Evolutionary conservation across 2,888 invertebrate species (phyloP), one percentile per base, ranked within the genome.

Genomic region (Eucriotettix oculatus): DNA sequence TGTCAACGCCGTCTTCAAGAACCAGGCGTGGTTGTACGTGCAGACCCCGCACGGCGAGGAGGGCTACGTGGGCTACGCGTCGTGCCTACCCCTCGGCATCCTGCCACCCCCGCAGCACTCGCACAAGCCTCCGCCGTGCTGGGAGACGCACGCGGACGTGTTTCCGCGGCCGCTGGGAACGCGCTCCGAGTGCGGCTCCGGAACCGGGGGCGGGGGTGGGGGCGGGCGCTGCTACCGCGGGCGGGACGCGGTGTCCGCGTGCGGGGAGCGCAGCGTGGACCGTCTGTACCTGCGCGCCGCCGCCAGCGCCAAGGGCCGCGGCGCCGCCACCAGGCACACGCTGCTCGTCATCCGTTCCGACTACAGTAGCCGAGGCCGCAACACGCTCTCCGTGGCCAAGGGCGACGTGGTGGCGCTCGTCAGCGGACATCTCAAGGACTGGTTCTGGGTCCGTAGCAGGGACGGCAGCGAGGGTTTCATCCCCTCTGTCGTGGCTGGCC

Each of bases 31-130:
- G 90, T 73, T 90, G 48, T 90, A 89, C 69, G 88, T 86, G 16
- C 89, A 90, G 72, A 90, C 90, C 1, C 88, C 90, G 3, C 90
- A 90, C 66, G 87, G 85, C 0, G 85, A 88, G 66, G 90, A 90
- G 71, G 90, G 90, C 0, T 90, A 90, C 68, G 85, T 90, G 29
- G 79, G 83, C 64, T 89, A 88, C 65, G 79, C 81, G 16, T 83
- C 87, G 3, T 90, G 90, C 69, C 71, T 90, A 64, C 90, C 90
- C 1, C 72, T 90, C 58, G 90, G 90, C 41, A 85, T 86, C 66
- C 69, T 86, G 63, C 86, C 86, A 9, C 79, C 78, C 54, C 70
- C 16, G 42, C 57, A 60, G 29, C 66, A 67, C 17, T 52, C 71
- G 72, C 58, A 71, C 71, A 81, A 80, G 66, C 81, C 82, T 57